These are phyloP conservation scores for Malacoraja senta DNA, from an alignment of 2,797 vertebrate genomes.

Conservation along the genomic window DNA sequence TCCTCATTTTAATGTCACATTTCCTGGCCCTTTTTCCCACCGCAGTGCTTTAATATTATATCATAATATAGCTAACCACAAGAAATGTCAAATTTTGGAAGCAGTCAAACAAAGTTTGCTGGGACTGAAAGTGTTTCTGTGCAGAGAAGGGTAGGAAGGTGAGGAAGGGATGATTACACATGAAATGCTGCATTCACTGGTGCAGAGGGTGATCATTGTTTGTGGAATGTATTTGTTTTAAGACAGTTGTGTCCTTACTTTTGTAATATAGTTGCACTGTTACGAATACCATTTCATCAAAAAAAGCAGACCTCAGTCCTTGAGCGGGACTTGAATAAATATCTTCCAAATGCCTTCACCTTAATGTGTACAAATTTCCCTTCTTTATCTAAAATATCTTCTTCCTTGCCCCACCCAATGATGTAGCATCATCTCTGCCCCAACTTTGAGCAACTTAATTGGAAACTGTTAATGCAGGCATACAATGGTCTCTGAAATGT, in stretches of 20 bases:
- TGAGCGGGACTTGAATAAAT: not conserved
- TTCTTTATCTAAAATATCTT: not conserved
- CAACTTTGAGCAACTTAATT: not conserved
- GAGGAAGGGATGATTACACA: not conserved
- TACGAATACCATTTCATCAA: not conserved
- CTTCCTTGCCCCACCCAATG: too few species aligned
- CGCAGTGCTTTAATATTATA: not conserved
- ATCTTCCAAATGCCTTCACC: not conserved
- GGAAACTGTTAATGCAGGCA: not conserved
- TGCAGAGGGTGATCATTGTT: not conserved
- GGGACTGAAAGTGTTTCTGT: not conserved
- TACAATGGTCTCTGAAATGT: not conserved
- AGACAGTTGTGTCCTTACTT: not conserved
- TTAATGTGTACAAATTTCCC: not conserved
- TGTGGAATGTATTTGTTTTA: not conserved
- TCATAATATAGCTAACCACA: not conserved
- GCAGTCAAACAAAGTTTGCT: not conserved
- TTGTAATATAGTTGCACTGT: not conserved
- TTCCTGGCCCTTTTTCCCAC: not conserved
- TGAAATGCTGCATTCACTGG: not conserved
- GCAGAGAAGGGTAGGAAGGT: not conserved
- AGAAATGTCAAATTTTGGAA: constrained; percentile 10
- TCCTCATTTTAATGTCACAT: not conserved
- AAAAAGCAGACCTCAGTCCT: not conserved
- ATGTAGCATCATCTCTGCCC: not conserved